Evolutionary conservation across 2,888 invertebrate genomes (phyloP).

Genomic region (Ormia ochracea): DNA sequence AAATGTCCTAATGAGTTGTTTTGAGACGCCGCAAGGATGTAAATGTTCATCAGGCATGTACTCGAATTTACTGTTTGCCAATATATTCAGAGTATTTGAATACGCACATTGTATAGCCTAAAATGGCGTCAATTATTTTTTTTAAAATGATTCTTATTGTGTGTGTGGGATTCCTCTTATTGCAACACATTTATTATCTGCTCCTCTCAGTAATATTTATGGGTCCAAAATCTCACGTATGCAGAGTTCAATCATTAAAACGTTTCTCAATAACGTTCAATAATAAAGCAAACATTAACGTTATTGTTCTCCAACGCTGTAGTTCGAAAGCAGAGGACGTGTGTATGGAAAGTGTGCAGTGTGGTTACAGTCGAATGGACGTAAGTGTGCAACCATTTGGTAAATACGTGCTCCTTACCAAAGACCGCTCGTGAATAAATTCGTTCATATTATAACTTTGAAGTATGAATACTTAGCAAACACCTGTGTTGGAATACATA

Average conservation of each 20-base stretch:
- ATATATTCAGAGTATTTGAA: too few relatives aligned
- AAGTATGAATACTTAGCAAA: background rate
- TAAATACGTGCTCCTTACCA: constrained; percentile 41
- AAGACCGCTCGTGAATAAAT: constrained; percentile 30
- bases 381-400: background rate
- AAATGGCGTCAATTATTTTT: too few relatives aligned
- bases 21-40: too few relatives aligned
- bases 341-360: background rate
- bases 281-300: constrained; percentile 67
- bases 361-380: background rate
- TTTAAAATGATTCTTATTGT: too few relatives aligned
- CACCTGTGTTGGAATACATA: constrained; percentile 29
- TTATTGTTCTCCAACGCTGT: constrained; percentile 59
- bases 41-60: too few relatives aligned
- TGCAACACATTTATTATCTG: too few relatives aligned
- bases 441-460: background rate
- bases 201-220: too few relatives aligned
- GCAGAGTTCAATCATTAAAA: constrained; percentile 64
- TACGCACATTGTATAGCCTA: too few relatives aligned
- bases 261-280: constrained; percentile 66
- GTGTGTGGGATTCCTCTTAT: too few relatives aligned
- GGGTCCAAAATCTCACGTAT: too few relatives aligned
- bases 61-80: too few relatives aligned
- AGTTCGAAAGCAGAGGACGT: background rate
- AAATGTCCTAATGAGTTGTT: too few relatives aligned